Evolutionary conservation across 2,797 vertebrate genomes (phyloP).

Genomic region (Nasua narica): DNA sequence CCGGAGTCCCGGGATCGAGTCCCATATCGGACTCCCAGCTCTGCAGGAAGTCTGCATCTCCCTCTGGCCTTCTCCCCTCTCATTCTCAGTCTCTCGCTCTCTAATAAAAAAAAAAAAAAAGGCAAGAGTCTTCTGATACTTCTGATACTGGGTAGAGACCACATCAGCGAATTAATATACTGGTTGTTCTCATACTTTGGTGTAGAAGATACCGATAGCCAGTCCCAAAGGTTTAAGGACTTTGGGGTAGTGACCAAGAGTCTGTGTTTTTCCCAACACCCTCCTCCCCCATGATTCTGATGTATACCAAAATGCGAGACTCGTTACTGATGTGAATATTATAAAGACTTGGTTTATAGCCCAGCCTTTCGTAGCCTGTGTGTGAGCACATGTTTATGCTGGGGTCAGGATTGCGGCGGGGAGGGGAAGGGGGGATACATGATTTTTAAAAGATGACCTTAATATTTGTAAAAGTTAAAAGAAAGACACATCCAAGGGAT

Average conservation of each 20-base stretch:
- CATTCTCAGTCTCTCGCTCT: too few relatives aligned
- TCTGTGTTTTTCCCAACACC: background rate
- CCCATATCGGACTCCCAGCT: too few relatives aligned
- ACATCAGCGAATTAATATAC: background rate
- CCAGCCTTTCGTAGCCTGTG: background rate
- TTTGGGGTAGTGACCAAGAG: background rate
- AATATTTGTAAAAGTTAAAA: constrained; percentile 14
- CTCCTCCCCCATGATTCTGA: background rate
- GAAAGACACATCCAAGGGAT: background rate
- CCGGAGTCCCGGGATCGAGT: too few relatives aligned
- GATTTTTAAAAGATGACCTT: background rate
- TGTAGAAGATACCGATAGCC: background rate
- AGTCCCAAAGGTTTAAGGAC: background rate
- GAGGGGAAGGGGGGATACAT: background rate
- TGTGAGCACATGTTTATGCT: background rate
- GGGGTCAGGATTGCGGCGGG: background rate
- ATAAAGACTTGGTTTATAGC: background rate
- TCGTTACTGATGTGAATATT: background rate
- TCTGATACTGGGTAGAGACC: background rate
- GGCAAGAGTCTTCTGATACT: background rate
- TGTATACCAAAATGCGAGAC: background rate
- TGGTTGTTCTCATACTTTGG: background rate
- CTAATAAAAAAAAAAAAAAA: too few relatives aligned
- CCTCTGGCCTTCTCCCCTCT: too few relatives aligned
- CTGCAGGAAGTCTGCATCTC: too few relatives aligned